Conservation (phyloP, 2,113 vertebrate species). For the Chloropsis hardwickii region DNA sequence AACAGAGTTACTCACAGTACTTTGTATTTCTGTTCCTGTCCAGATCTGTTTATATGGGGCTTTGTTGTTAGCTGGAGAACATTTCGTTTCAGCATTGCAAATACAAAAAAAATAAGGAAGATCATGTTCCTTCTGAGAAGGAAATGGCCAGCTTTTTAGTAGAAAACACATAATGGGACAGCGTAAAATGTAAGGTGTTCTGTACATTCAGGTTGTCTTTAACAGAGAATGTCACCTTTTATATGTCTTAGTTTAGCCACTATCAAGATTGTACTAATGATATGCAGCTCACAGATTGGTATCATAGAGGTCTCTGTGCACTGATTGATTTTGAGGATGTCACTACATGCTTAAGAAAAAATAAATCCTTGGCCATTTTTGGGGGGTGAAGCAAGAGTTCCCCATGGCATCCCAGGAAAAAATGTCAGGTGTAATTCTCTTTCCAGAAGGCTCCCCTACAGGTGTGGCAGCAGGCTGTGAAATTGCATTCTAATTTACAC, state of each 20-base stretch:
- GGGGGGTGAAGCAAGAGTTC: not conserved
- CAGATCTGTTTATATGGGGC: not conserved
- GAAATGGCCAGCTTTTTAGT: not conserved
- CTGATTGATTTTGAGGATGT: constrained; percentile 65
- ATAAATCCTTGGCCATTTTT: not conserved
- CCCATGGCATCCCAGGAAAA: constrained; percentile 39
- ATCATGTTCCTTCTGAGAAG: not conserved
- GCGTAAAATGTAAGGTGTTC: not conserved
- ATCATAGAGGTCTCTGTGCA: not conserved
- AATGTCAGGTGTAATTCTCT: constrained; percentile 63
- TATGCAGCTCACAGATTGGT: constrained; percentile 25
- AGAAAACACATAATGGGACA: not conserved
- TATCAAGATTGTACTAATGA: not conserved
- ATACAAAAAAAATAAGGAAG: not conserved
- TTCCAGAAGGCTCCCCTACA: constrained; percentile 80
- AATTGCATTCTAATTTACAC: constrained; percentile 89
- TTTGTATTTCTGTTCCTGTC: not conserved
- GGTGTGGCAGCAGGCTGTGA: constrained; percentile 91
- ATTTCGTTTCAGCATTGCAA: not conserved
- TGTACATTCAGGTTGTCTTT: not conserved
- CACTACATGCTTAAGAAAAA: not conserved
- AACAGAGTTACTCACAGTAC: not conserved
- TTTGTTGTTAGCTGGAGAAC: not conserved
- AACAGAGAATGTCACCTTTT: not conserved
- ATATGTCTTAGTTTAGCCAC: not conserved